Evolutionary conservation across 2,113 vertebrate genomes (phyloP).

Genomic region (Regulus satrapa): DNA sequence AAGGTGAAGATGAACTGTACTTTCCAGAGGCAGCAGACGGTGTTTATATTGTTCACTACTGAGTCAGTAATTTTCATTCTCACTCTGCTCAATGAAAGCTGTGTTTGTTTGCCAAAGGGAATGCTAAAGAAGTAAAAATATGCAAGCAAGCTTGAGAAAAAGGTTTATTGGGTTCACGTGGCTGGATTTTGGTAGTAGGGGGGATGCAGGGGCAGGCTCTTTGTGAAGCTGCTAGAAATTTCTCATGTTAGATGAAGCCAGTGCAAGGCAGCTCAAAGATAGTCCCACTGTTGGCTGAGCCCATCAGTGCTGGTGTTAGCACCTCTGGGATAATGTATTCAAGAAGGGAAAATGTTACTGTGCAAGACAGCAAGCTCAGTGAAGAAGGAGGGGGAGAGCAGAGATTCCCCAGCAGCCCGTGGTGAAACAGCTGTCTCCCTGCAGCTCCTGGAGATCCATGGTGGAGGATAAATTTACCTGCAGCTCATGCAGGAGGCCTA

Average conservation of each 20-base stretch:
- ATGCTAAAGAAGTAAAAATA: constrained; percentile 12
- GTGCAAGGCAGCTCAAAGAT: neutral
- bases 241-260: neutral
- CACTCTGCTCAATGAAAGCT: neutral
- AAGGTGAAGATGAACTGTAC: neutral
- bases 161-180: neutral
- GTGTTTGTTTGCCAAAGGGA: constrained; percentile 30
- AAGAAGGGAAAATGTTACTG: too few species aligned
- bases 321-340: neutral
- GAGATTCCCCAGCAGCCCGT: neutral
- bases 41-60: constrained; percentile 20
- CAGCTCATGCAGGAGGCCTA: neutral
- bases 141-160: neutral
- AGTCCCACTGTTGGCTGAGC: neutral
- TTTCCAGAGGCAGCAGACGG: constrained; percentile 9
- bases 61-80: constrained; percentile 33
- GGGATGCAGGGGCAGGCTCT: neutral
- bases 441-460: neutral
- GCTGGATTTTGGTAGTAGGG: neutral
- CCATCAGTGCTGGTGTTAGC: neutral
- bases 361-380: neutral
- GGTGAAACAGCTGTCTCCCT: neutral
- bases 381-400: neutral
- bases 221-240: neutral
- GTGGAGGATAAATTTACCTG: neutral